Percentiles rank a stretch among this genome's conserved stretches.
These are phyloP conservation scores for Siniperca chuatsi DNA, from an alignment of 2,113 vertebrate species.

Conservation along the genomic window DNA sequence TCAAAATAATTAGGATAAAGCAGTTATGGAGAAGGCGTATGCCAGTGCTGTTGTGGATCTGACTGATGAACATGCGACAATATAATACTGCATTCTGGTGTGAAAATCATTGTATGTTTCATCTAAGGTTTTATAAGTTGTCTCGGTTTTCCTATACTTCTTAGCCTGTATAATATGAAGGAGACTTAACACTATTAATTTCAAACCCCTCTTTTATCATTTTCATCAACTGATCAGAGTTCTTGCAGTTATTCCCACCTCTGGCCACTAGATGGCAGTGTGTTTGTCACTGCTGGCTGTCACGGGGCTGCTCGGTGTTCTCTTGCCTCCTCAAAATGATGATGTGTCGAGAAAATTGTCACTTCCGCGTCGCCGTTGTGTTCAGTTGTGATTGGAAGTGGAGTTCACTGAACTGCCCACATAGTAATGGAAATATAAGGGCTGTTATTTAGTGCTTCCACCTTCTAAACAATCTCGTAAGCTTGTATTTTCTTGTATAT, in stretches of 20 bases:
- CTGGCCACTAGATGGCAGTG: constrained; percentile 59
- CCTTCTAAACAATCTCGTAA: background rate
- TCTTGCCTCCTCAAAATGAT: constrained; percentile 68
- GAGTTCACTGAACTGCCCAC: constrained; percentile 20
- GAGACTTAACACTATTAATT: too few relatives aligned
- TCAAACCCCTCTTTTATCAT: background rate
- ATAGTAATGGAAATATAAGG: constrained; percentile 14
- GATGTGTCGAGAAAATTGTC: constrained; percentile 74
- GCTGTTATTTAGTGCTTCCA: background rate
- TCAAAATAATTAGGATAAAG: too few relatives aligned
- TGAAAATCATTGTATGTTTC: too few relatives aligned
- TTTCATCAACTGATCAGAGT: background rate
- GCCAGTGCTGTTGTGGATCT: too few relatives aligned
- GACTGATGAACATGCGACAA: too few relatives aligned
- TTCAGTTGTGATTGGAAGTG: constrained; percentile 74
- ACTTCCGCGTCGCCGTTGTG: constrained; percentile 81
- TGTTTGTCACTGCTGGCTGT: background rate
- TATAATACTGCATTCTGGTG: too few relatives aligned
- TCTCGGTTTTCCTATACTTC: too few relatives aligned
- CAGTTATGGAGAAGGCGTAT: too few relatives aligned
- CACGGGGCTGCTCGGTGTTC: background rate
- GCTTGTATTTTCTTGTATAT: background rate
- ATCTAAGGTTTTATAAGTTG: too few relatives aligned
- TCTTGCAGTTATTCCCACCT: background rate
- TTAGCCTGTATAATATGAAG: background rate